A percentile compares a stretch with the other conserved stretches of the same genome.
These are phyloP conservation scores for Drosophila nr. fundita DNA, from an alignment of 2,888 invertebrate species.

Conservation along the genomic window DNA sequence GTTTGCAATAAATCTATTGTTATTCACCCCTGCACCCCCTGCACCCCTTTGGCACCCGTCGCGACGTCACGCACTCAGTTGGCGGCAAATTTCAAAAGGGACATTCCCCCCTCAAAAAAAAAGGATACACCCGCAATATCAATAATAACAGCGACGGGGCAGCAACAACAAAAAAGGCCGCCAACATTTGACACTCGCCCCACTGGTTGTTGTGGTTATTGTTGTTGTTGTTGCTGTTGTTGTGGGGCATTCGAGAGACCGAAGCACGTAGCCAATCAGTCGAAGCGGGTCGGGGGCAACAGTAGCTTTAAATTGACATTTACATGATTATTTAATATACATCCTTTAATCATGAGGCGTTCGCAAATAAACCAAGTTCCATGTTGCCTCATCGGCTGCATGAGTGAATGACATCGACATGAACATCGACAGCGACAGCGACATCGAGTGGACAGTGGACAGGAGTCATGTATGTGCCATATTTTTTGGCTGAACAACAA, in stretches of 20 bases:
- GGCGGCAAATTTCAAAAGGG: conserved; percentile 60
- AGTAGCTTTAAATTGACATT: conserved; percentile 80
- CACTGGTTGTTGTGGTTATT: conserved; percentile 13
- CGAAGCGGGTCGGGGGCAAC: conserved; percentile 17
- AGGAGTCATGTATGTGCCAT: background rate
- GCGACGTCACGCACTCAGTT: conserved; percentile 21
- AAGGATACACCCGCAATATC: conserved; percentile 63
- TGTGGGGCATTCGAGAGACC: conserved; percentile 3
- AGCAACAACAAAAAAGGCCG: conserved; percentile 49
- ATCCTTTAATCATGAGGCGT: conserved; percentile 75
- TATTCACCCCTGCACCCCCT: conserved; percentile 54
- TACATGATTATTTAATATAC: conserved; percentile 80
- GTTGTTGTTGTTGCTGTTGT: background rate
- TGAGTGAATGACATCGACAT: conserved; percentile 35
- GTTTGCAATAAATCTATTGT: conserved; percentile 80
- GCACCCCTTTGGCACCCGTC: conserved; percentile 17
- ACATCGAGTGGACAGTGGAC: conserved; percentile 4
- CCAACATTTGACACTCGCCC: conserved; percentile 66
- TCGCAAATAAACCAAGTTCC: conserved; percentile 49
- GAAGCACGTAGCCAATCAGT: conserved; percentile 47
- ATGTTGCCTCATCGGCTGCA: conserved; percentile 47
- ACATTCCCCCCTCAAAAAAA: conserved; percentile 9
- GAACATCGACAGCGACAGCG: conserved; percentile 5
- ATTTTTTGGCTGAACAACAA: background rate
- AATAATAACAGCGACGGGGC: conserved; percentile 55